Evolutionary conservation across 1,140 invertebrate genomes (phyloP), one percentile per base, ranked within the genome.

Genomic region (Centruroides vittatus): DNA sequence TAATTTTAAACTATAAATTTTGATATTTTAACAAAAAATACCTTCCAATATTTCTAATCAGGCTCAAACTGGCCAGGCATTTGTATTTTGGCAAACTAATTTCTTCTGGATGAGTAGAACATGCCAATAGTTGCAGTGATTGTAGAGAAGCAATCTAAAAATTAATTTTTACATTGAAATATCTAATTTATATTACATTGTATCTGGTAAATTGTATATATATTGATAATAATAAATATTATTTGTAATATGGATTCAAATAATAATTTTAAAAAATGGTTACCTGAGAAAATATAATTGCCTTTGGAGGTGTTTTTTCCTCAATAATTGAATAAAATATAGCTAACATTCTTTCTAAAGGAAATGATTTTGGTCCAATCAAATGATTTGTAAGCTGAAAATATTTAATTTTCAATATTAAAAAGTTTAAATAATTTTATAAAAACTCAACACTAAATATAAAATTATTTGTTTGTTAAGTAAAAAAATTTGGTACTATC

Each of bases 291-390:
- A 23, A 77, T 23, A 94, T 76, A 73, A 86, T 85, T 63, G 88
- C 88, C 62, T 89, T 90, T 12, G 93, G 79, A 36, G 86, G 83
- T 41, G 91, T 84, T 70, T 84, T 85, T 55, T 89, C 86, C 54
- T 90, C 85, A 12, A 90, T 74, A 67, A 96, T 92, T 2, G 87
- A 83, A 76, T 91, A 93, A 75, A 94, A 95, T 67, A 96, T 94
- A 4, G 89, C 88, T 56, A 96, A 72, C 67, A 95, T 75, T 59
- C 92, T 78, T 70, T 92, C 86, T 23, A 94, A 75, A 3, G 82
- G 82, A 70, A 95, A 94, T 1, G 80, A 75, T 73, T 87, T 88
- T 1, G 90, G 90, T 0, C 88, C 87, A 10, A 84, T 72, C 67
- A 79, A 64, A 58, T 71, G 80, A 61, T 41, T 41, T 41, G 41